Base-by-base conservation (phyloP, 2,888 invertebrate genomes). In the Drosophila melanosoma region DNA sequence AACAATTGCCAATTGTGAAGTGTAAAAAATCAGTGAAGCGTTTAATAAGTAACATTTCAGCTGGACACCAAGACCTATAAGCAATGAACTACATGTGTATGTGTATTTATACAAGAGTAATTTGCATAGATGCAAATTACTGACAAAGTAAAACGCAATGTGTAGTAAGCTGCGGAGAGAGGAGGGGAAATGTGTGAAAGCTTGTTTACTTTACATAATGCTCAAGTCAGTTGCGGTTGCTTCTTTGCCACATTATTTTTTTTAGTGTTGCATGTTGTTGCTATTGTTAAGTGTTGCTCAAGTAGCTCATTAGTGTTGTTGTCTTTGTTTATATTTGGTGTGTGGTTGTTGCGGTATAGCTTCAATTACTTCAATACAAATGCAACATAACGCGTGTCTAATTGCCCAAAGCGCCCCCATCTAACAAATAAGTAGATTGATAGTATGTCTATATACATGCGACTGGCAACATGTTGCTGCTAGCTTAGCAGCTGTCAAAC, bases 301-400 rank as follows among this genome's bases (percentile, higher is more conserved):
- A 81, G 80, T 77, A 66, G n/a, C 56, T 63, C 80, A 81, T 77
- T 81, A 72, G 63, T 67, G 77, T 74, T 72, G 61, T 73, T 78
- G 66, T 62, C 71, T 73, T 66, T 75, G 73, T 49, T 66, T 69
- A 56, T 42, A 35, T 36, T 49, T 69, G 23, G 26, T 67, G 52
- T 69, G 54, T 20, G 51, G 66, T n/a, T 82, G 72, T 69, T 76
- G 86, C 69, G 80, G 86, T 86, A 86, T 80, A 69, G 88, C 86
- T 83, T 86, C 86, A 86, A 86, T 88, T 86, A 86, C 86, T 86
- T 88, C 82, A 83, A 88, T 83, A 77, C 82, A 88, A 86, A 86
- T 76, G 88, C 88, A 81, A 83, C 81, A 86, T 88, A 82, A 83
- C 86, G 78, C 69, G 83, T 74, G 78, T 81, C 76, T 86, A 86